A percentile compares a stretch with the other conserved stretches of the same genome.
Conservation (phyloP, 2,113 vertebrate species). For the Myrmophylax atrothorax region DNA sequence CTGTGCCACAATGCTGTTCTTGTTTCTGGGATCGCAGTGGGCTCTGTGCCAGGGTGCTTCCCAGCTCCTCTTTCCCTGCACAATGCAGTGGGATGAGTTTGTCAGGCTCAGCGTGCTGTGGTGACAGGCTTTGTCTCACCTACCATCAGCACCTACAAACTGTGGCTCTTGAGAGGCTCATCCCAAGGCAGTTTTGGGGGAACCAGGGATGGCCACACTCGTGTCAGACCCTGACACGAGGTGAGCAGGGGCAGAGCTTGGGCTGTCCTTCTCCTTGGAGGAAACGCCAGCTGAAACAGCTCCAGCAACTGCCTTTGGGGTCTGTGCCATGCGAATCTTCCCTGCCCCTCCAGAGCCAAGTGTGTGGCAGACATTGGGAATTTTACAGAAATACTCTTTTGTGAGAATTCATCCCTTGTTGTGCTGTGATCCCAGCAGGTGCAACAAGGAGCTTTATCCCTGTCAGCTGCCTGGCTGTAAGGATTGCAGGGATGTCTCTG, state of each 20-base stretch:
- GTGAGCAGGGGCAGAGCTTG: neutral
- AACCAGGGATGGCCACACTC: neutral
- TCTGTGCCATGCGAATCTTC: neutral
- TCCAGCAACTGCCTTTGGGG: neutral
- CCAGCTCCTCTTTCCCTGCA: neutral
- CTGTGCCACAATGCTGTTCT: neutral
- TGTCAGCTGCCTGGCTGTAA: fast-evolving
- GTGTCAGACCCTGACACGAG: fast-evolving
- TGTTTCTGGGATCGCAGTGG: neutral
- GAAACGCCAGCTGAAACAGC: neutral
- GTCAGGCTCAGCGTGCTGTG: neutral
- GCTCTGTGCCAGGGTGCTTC: neutral
- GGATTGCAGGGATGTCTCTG: neutral
- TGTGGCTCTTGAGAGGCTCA: neutral
- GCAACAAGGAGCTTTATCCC: neutral
- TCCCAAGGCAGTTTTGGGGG: neutral
- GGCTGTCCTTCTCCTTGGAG: neutral
- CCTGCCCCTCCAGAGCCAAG: neutral
- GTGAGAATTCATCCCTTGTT: neutral
- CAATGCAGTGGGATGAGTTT: neutral
- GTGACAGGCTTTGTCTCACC: neutral
- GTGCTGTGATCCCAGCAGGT: neutral
- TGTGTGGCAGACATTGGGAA: fast-evolving
- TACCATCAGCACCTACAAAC: neutral
- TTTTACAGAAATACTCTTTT: neutral